Evolutionary conservation across 1,140 invertebrate species (phyloP).

Genomic region (Heliothis subflexa): DNA sequence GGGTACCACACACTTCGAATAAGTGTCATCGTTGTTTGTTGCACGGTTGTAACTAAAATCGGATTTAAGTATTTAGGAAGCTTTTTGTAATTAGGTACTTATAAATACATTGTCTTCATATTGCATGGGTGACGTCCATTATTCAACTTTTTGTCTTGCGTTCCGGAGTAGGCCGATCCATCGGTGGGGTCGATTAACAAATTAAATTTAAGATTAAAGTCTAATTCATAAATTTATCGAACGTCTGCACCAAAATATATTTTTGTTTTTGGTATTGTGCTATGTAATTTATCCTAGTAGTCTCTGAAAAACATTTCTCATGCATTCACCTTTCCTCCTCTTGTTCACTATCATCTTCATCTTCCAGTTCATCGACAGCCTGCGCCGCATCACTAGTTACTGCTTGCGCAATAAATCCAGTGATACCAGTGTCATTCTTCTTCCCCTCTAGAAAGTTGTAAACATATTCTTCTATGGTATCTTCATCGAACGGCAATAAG

Average conservation of each 20-base stretch:
- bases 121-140: too few relatives aligned
- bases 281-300: constrained; percentile 58
- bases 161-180: background rate
- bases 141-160: background rate
- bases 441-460: constrained; percentile 75
- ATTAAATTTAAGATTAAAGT: background rate
- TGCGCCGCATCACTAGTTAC: constrained; percentile 70
- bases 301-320: constrained; percentile 34
- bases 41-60: too few relatives aligned
- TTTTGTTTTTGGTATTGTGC: constrained; percentile 61
- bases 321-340: constrained; percentile 61
- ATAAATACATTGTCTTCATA: too few relatives aligned
- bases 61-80: too few relatives aligned
- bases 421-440: constrained; percentile 73
- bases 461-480: constrained; percentile 77
- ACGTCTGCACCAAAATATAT: constrained; percentile 31
- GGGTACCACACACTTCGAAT: too few relatives aligned
- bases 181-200: constrained; percentile 41
- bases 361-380: constrained; percentile 62
- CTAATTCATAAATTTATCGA: constrained; percentile 5
- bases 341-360: constrained; percentile 60
- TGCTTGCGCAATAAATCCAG: constrained; percentile 73
- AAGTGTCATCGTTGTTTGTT: too few relatives aligned
- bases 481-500: constrained; percentile 76
- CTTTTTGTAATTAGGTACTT: too few relatives aligned